Evolutionary conservation across 2,113 vertebrate genomes (phyloP), one percentile per base, ranked within the genome.

Genomic region (Xenus cinereus): DNA sequence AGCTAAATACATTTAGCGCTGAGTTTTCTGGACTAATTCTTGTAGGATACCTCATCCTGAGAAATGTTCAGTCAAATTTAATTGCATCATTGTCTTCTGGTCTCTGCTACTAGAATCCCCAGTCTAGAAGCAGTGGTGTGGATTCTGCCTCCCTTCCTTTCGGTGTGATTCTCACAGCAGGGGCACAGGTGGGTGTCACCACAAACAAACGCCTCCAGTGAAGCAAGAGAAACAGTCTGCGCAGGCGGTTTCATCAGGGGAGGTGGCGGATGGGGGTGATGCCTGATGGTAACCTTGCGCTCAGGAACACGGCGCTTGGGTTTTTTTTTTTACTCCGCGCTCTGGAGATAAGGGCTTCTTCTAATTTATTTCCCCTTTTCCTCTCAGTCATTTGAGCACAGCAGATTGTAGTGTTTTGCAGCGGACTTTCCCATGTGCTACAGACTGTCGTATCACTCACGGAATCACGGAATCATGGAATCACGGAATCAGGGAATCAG

Each of bases 181-280:
- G 85, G 75, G 13, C 57, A n/a, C 33, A 51, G 57, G 14, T 48
- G 88, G 67, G 41, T 67, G 51, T 54, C 86, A 76, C 88, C 90
- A 80, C 32, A 80, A 84, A 37, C 68, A 77, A 28, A 63, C 1
- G 0, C 28, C 66, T 56, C 43, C 74, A 35, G 45, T 7, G 73
- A 76, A 60, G 48, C 19, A 41, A 8, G 28, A 79, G 53, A 39
- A 66, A 72, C 22, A 24, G 54, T 23, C 87, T 81, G 80, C 51
- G 57, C 45, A 3, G 13, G 45, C 0, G 0, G n/a, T 64, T 83
- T 85, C 74, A 15, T 13, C n/a, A 43, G 24, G n/a, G 33, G 9
- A 10, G 53, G 48, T 39, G 35, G 71, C 57, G 79, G 74, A 33
- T 27, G 27, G 37, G 41, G 20, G 8, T 37, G 33, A 64, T 1